Evolutionary conservation across 2,888 invertebrate species (phyloP), one percentile per base, ranked within the genome.

Genomic region (Operophtera brumata): DNA sequence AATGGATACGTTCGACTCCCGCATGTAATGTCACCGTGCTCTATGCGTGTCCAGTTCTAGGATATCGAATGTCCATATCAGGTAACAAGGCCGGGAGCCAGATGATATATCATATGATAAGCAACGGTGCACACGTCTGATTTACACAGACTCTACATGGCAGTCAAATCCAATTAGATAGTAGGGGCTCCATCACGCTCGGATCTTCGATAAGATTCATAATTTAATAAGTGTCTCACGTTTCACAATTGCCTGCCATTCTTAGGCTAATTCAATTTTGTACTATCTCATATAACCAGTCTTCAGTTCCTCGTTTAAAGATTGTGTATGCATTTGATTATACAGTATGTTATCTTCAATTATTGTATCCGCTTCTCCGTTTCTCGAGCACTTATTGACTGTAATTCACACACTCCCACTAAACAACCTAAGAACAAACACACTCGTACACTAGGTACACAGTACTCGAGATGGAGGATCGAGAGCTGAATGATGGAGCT

Each of bases 71-170:
- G 75, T 73, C 86, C 71, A 75, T 88, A 85, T 88, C 80, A 61
- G 63, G 67, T 88, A 74, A 79, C 88, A 84, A 87, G 87, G 89
- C 76, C 75, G 76, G 71, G 65, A 75, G 71, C 71, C 73, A 76
- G 81, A 81, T 84, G 83, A 84, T 85, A 88, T 85, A 80, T 84
- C 83, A 87, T 83, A 84, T 84, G 84, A 75, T 75, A 85, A 76
- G 84, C 78, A 81, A 84, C 82, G 73, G 73, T 82, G 84, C 80
- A 64, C 87, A 86, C 83, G 80, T 71, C 75, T 70, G 70, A 76
- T 77, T 77, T 77, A 72, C 73, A 64, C 62, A 67, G 66, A 73
- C 51, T 64, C 64, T 71, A 57, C 63, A 69, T 13, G 36, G 8
- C 36, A 69, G 30, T 71, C 68, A 66, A 67, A 70, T 69, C 54